Percentiles rank a stretch among this genome's conserved stretches.
Evolutionary conservation across 2,888 invertebrate genomes (phyloP).

Genomic region (Drosophila cognata): DNA sequence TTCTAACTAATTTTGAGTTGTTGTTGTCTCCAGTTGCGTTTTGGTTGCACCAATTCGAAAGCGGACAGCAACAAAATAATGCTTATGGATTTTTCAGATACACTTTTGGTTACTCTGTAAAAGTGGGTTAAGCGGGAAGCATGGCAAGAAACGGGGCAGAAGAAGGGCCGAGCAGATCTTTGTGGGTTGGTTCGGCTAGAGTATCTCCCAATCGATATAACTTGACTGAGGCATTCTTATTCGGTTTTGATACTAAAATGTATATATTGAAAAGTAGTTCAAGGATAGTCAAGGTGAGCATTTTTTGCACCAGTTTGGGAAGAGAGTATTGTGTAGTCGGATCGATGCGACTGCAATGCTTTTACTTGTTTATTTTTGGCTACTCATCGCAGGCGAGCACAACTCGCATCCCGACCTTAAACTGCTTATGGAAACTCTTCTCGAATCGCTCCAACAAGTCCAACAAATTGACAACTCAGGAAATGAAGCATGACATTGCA

Average conservation of each 20-base stretch:
- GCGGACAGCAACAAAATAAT: conserved; percentile 9
- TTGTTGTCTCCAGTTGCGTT: conserved; percentile 20
- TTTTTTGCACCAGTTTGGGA: background rate
- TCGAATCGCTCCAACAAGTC: conserved; percentile 43
- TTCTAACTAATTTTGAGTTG: conserved; percentile 50
- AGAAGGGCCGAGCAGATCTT: background rate
- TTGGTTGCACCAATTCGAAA: conserved; percentile 37
- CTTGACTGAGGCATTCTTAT: background rate
- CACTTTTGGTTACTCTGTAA: conserved; percentile 1
- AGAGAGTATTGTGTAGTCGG: background rate
- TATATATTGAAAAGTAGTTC: background rate
- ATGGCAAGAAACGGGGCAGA: background rate
- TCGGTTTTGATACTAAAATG: background rate
- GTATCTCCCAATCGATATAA: background rate
- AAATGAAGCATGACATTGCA: conserved; percentile 84
- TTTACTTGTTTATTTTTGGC: conserved; percentile 27
- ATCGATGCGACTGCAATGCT: background rate
- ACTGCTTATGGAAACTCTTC: conserved; percentile 47
- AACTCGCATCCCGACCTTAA: conserved; percentile 34
- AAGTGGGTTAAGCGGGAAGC: background rate
- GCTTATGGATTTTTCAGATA: conserved; percentile 21
- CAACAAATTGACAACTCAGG: conserved; percentile 83
- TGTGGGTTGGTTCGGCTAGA: background rate
- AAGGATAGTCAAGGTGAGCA: background rate
- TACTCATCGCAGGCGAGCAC: conserved; percentile 42